Percentiles rank a stretch among this genome's conserved stretches.
These are phyloP conservation scores for Ammospiza nelsoni DNA, from an alignment of 2,113 vertebrate genomes.

Conservation along the genomic window DNA sequence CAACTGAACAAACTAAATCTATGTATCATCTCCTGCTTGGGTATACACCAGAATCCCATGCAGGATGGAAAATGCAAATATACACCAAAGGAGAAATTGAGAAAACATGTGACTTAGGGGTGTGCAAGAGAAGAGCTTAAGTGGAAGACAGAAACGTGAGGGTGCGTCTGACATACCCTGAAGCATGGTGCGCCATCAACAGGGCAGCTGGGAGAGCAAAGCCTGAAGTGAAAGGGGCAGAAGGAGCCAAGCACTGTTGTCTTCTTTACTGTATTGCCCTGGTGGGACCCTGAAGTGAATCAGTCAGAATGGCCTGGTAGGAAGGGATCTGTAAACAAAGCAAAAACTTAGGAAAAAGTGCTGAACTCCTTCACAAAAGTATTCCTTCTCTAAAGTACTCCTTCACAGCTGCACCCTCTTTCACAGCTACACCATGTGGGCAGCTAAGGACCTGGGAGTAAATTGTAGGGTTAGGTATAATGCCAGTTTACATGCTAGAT, in stretches of 20 bases:
- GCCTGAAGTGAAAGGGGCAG: neutral
- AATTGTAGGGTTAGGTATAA: neutral
- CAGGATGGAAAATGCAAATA: neutral
- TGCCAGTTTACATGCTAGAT: no score
- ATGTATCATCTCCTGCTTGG: neutral
- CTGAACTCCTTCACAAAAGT: neutral
- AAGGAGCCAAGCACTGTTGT: neutral
- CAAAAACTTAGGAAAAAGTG: rapidly evolving
- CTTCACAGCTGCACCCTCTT: no score
- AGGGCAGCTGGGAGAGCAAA: neutral
- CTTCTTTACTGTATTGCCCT: rapidly evolving
- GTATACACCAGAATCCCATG: neutral
- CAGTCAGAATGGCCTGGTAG: neutral
- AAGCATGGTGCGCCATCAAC: rapidly evolving
- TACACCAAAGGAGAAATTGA: neutral
- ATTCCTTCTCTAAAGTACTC: neutral
- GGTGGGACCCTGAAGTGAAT: neutral
- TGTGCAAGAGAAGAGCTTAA: neutral
- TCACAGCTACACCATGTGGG: rapidly evolving
- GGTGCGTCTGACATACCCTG: neutral
- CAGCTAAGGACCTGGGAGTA: neutral
- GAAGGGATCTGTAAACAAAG: neutral
- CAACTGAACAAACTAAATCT: neutral
- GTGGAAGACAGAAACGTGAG: neutral
- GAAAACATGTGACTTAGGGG: rapidly evolving